Conservation (phyloP, 1,140 invertebrate species). For the Drosophila auraria region DNA sequence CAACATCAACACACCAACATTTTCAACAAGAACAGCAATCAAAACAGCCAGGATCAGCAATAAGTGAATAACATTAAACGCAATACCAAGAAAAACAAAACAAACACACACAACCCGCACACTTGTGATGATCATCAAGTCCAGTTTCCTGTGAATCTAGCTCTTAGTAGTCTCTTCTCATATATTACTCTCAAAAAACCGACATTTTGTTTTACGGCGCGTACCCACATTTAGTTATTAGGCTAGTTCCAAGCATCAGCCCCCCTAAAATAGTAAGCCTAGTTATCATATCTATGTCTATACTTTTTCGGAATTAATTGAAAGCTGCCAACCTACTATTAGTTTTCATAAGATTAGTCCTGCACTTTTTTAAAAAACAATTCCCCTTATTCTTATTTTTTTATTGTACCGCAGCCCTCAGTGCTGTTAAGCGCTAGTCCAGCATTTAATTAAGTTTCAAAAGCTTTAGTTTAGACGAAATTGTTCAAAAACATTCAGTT, state of each 20-base stretch:
- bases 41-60: slow-evolving; percentile 41
- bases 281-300: slow-evolving; percentile 27
- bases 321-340: slow-evolving; percentile 62
- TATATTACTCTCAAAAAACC: slow-evolving; percentile 58
- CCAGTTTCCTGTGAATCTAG: slow-evolving; percentile 82
- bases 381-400: neutral
- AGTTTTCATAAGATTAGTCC: slow-evolving; percentile 27
- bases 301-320: slow-evolving; percentile 35
- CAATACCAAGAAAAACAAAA: slow-evolving; percentile 23
- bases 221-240: slow-evolving; percentile 39
- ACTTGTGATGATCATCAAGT: slow-evolving; percentile 83
- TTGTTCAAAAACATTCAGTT: slow-evolving; percentile 36
- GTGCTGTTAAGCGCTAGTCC: slow-evolving; percentile 42
- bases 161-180: slow-evolving; percentile 75
- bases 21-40: slow-evolving; percentile 36
- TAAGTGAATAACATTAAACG: slow-evolving; percentile 21
- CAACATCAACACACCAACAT: slow-evolving; percentile 45
- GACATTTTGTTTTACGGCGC: slow-evolving; percentile 60
- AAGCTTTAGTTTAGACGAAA: slow-evolving; percentile 40
- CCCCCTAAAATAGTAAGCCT: slow-evolving; percentile 18
- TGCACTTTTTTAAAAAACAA: slow-evolving; percentile 3
- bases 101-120: slow-evolving; percentile 41
- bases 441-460: slow-evolving; percentile 47
- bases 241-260: slow-evolving; percentile 42
- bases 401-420: slow-evolving; percentile 32